These are phyloP conservation scores for Cryptocephalus moraei DNA, from an alignment of 2,888 invertebrate species.

Conservation along the genomic window DNA sequence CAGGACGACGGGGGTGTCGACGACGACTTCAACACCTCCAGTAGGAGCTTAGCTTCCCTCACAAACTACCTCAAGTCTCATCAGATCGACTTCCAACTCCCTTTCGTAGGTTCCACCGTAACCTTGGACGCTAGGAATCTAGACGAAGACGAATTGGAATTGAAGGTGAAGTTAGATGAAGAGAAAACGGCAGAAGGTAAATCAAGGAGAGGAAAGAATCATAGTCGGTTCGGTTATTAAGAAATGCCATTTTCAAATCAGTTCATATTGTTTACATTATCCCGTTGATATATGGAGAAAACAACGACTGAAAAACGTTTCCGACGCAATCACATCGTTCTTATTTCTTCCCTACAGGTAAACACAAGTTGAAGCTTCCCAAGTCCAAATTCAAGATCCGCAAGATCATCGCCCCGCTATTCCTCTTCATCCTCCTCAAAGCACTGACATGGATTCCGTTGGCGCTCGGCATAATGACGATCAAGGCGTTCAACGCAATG, in stretches of 20 bases:
- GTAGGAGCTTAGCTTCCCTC: constrained; percentile 43
- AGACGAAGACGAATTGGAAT: constrained; percentile 60
- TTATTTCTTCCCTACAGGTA: too few relatives aligned
- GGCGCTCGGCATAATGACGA: constrained; percentile 72
- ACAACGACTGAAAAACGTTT: too few relatives aligned
- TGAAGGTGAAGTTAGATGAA: constrained; percentile 56
- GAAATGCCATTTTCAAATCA: too few relatives aligned
- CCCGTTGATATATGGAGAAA: too few relatives aligned
- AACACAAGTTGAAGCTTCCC: too few relatives aligned
- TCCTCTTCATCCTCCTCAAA: constrained; percentile 73
- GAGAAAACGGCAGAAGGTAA: constrained; percentile 28
- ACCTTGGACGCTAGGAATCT: constrained; percentile 67
- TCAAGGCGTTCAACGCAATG: constrained; percentile 81
- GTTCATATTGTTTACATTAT: too few relatives aligned
- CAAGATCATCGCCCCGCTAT: constrained; percentile 74
- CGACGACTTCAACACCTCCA: too few relatives aligned
- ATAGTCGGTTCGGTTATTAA: too few relatives aligned
- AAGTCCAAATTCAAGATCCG: constrained; percentile 72
- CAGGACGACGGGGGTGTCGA: too few relatives aligned
- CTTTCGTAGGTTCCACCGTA: constrained; percentile 60
- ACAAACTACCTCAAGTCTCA: constrained; percentile 64
- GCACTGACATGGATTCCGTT: constrained; percentile 77
- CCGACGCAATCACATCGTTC: too few relatives aligned
- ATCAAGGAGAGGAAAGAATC: too few relatives aligned
- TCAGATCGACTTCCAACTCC: constrained; percentile 65